Evolutionary conservation across 2,888 invertebrate genomes (phyloP), one percentile per base, ranked within the genome.

Genomic region (Sipha maydis): DNA sequence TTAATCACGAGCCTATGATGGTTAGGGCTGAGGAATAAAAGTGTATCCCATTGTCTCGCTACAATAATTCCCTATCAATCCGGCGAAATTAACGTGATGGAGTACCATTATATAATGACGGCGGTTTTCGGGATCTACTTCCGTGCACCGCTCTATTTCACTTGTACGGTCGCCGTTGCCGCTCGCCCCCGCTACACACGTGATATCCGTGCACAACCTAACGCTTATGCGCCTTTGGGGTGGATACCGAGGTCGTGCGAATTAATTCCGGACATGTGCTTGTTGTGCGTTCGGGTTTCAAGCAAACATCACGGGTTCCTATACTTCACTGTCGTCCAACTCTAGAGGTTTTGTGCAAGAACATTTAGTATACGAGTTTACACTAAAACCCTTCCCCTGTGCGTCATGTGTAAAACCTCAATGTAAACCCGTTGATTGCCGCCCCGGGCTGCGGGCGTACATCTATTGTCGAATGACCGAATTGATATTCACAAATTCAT

Each of bases 41-140:
- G 73, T 80, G 80, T 61, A 56, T 80, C 73, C 86, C 61, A 86
- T 86, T 86, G 86, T 86, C 79, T 86, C 69, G 86, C 14, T 75
- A 80, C 80, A 80, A 88, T 88, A 88, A 88, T 80, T 79, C 86
- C 86, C 79, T 79, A 80, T 80, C 80, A 88, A 88, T 88, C 79
- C 86, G 86, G 73, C 31, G 31, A 80, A 88, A 88, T 80, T 88
- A 80, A 88, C 86, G 79, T 88, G 86, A 88, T 88, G 80, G 86
- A 88, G 86, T 61, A 80, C 78, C 79, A 79, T 79, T 85, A 48
- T 3, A 48, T 48, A 85, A 80, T 80, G 80, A 61, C 73, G 80
- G 61, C 75, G 48, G 80, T 88, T 88, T 88, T 88, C 69, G 73
- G 75, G 41, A 61, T 88, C 79, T n/a, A 79, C 78, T 56, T 73